Evolutionary conservation across 2,888 invertebrate species (phyloP).

Genomic region (Diaphora mendica): DNA sequence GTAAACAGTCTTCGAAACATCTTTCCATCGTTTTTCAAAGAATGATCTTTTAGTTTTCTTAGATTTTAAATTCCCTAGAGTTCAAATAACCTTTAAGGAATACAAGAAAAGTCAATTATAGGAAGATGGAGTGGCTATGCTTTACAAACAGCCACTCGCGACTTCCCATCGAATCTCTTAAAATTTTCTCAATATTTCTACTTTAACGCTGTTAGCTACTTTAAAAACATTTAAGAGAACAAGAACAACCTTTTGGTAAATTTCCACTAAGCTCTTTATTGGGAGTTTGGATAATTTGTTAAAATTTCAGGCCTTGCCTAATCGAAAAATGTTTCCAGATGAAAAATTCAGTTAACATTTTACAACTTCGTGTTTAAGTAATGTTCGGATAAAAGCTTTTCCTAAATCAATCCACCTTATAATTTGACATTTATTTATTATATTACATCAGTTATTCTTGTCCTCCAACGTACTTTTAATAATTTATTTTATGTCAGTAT

Average conservation of each 20-base stretch:
- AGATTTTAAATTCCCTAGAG: constrained; percentile 40
- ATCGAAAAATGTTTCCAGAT: constrained; percentile 21
- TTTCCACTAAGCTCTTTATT: constrained; percentile 26
- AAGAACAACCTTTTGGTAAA: constrained; percentile 21
- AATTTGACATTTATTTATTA: neutral
- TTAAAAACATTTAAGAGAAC: constrained; percentile 7
- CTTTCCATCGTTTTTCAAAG: constrained; percentile 15
- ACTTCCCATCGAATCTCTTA: constrained; percentile 29
- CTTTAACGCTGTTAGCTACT: constrained; percentile 2
- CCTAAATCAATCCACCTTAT: constrained; percentile 3
- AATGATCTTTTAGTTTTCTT: constrained; percentile 40
- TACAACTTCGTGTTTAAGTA: neutral
- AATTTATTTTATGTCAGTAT: neutral
- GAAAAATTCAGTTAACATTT: constrained; percentile 10
- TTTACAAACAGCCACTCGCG: constrained; percentile 41
- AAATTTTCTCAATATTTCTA: constrained; percentile 16
- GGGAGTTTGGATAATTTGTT: constrained; percentile 16
- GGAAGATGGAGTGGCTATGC: constrained; percentile 42
- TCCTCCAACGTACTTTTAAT: neutral
- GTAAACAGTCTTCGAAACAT: constrained; percentile 6
- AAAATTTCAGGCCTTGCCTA: constrained; percentile 14
- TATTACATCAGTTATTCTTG: neutral
- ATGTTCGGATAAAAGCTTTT: constrained; percentile 12
- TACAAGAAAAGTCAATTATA: constrained; percentile 68
- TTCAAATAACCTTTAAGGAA: constrained; percentile 53